A percentile compares a stretch with the other conserved stretches of the same genome.
Evolutionary conservation across 2,888 invertebrate genomes (phyloP).

Genomic region (Ptilodon capucinus): DNA sequence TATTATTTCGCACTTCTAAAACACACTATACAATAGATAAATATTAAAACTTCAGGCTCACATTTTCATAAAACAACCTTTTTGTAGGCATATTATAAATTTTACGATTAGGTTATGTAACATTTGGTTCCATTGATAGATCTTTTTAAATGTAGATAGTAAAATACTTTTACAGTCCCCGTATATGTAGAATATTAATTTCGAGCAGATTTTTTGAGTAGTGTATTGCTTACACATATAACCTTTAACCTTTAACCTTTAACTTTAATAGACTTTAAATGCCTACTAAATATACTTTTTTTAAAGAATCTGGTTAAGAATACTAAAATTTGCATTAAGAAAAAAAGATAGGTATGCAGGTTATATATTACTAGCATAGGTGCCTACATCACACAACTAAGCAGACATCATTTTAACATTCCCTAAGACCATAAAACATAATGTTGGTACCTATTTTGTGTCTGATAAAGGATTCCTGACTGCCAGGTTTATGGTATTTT

Average conservation of each 20-base stretch:
- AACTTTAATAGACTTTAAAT: no score
- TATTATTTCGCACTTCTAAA: no score
- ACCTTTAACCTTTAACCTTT: no score
- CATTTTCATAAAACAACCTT: neutral
- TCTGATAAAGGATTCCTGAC: constrained; percentile 38
- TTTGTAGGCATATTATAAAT: neutral
- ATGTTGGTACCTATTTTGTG: constrained; percentile 19
- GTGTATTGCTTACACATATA: no score
- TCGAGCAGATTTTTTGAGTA: no score
- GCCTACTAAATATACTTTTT: neutral
- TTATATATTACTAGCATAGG: neutral
- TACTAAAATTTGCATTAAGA: neutral
- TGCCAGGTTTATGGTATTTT: constrained; percentile 41
- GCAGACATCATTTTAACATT: constrained; percentile 3
- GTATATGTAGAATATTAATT: no score
- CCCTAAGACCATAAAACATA: constrained; percentile 12
- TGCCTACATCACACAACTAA: neutral
- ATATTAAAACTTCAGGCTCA: neutral
- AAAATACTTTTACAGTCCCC: no score
- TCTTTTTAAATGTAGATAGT: no score
- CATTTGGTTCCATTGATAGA: no score
- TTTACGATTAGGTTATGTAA: no score
- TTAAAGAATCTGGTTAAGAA: neutral
- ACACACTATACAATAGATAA: no score
- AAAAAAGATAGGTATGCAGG: neutral